These are phyloP conservation scores for Malurus melanocephalus DNA, from an alignment of 2,113 vertebrate species.

Conservation along the genomic window DNA sequence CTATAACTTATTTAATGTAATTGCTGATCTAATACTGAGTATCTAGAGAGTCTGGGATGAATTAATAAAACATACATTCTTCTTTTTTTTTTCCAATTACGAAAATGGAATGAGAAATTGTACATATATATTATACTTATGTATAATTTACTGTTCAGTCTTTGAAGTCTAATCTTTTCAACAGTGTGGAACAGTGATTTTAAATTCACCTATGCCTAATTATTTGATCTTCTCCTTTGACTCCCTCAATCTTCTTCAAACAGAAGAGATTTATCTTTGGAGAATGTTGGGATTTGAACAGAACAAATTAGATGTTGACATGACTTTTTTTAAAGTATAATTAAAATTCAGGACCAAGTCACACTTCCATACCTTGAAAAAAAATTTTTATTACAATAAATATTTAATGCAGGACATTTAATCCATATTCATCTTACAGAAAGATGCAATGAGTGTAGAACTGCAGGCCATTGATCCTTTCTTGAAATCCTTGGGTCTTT, in stretches of 20 bases:
- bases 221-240: slow-evolving; percentile 10
- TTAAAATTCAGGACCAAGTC: slow-evolving; percentile 8
- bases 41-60: neutral
- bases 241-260: slow-evolving; percentile 17
- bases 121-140: neutral
- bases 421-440: neutral
- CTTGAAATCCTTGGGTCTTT: neutral
- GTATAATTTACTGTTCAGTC: slow-evolving; percentile 5
- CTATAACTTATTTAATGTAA: neutral
- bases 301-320: slow-evolving; percentile 15
- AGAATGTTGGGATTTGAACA: neutral
- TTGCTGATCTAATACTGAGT: neutral
- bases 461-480: neutral
- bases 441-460: neutral
- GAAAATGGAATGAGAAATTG: neutral
- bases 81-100: neutral
- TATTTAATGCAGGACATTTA: slow-evolving; percentile 14
- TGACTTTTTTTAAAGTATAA: neutral
- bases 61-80: neutral
- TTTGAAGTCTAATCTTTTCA: slow-evolving; percentile 10
- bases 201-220: slow-evolving; percentile 4
- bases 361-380: slow-evolving; percentile 8
- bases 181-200: slow-evolving; percentile 4
- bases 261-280: slow-evolving; percentile 3
- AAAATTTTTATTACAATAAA: slow-evolving; percentile 10